phyloP scores from a whole-genome alignment of 1,140 invertebrate genomes.

The Mactra quadrangularis region DNA sequence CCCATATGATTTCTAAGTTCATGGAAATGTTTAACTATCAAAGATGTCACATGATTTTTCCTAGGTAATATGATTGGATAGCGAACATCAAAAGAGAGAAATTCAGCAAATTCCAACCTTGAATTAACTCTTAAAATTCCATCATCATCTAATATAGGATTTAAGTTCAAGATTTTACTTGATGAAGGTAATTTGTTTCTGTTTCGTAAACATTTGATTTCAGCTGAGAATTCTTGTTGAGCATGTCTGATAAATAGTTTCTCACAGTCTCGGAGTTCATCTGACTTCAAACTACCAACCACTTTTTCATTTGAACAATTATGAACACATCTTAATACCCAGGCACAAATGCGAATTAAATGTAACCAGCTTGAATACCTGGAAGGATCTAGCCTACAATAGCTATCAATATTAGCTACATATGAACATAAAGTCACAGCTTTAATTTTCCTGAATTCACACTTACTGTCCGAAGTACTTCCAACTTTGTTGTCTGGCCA shows the following conservation, averaged over 20 bases:
- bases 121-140: neutral
- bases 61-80: neutral
- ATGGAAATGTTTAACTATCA: slow-evolving; percentile 13
- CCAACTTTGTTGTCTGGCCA: slow-evolving; percentile 18
- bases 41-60: neutral
- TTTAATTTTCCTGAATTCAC: slow-evolving; percentile 6
- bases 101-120: slow-evolving; percentile 19
- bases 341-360: slow-evolving; percentile 10
- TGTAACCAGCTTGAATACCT: slow-evolving; percentile 17
- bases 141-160: neutral
- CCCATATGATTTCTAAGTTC: slow-evolving; percentile 7
- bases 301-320: slow-evolving; percentile 24
- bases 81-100: neutral
- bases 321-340: slow-evolving; percentile 31
- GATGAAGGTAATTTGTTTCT: neutral
- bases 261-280: slow-evolving; percentile 19
- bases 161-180: slow-evolving; percentile 14
- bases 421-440: neutral
- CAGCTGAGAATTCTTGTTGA: slow-evolving; percentile 2
- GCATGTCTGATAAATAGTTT: neutral
- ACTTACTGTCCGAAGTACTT: neutral
- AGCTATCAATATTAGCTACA: neutral
- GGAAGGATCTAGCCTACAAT: neutral
- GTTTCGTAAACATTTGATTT: neutral
- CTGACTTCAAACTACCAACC: neutral